Base-by-base conservation (phyloP, 2,888 invertebrate species). In the Quadriops clusia region DNA sequence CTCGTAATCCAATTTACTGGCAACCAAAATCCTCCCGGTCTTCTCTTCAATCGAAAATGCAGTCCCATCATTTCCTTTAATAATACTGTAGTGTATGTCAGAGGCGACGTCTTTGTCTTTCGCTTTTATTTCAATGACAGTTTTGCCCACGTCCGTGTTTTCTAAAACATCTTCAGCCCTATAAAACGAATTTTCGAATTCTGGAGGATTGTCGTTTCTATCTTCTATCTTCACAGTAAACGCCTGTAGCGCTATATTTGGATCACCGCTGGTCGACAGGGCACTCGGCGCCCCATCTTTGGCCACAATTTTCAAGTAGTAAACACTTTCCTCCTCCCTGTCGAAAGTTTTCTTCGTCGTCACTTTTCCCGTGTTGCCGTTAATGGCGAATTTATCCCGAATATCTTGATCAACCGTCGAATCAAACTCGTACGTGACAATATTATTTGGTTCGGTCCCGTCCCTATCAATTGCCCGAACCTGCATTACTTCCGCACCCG, bases 131-230 rank as follows among this genome's bases (percentile, higher is more conserved):
- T 87, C 84, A 23, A 86, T 82, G 5, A 91, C 86, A 29, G 81
- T 70, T 35, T 76, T 77, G 49, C 84, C 82, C 13, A 77, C 73
- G 53, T 91, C 86, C 3, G 84, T 79, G 57, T 85, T 79, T 62
- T 93, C 94, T 16, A 74, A 72, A 41, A 86, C 72, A 28, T 77
- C 73, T 44, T 78, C 76, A 0, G 82, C 81, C 10, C 76, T 66
- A 54, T 85, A 86, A 4, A 73, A 67, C 1, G 68, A 60, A 50
- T 81, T 70, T n/a, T 77, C 77, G 55, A 97, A 97, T 46, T 74
- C 74, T 0, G 97, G 97, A 11, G 78, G 73, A 58, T 97, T 95
- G 59, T 97, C 97, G 58, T 97, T 97, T 54, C 86, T 86, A 61
- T 97, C 97, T 12, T 86, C 89, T 23, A 97, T 91, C 51, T 80